A percentile compares a stretch with the other conserved stretches of the same genome.
Conservation (phyloP, 2,113 vertebrate genomes). For the Calyptommatus sinebrachiatus region DNA sequence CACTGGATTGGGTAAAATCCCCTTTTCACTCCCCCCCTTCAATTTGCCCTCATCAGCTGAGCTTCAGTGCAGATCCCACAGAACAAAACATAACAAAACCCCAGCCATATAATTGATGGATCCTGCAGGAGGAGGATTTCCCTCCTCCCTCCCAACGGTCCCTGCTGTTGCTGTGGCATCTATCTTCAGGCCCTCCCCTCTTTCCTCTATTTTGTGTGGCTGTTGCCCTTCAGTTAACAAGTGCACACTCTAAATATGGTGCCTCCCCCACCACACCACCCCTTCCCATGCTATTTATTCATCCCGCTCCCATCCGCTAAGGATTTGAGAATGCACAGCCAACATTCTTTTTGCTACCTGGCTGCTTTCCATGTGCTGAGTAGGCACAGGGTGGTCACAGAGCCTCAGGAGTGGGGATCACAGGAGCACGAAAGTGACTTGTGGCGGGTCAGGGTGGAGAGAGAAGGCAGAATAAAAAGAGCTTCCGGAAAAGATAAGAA, state of each 20-base stretch:
- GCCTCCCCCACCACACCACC: neutral
- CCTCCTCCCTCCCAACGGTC: conserved; percentile 17
- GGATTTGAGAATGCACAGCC: neutral
- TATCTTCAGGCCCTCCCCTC: conserved; percentile 21
- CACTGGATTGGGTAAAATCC: conserved; percentile 78
- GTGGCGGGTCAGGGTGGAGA: conserved; percentile 21
- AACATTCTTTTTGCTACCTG: conserved; percentile 32
- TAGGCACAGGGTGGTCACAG: neutral
- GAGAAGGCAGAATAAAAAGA: conserved; percentile 44
- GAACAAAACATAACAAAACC: conserved; percentile 45
- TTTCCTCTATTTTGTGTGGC: conserved; percentile 1
- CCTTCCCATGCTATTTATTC: conserved; percentile 37
- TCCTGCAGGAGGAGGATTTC: conserved; percentile 33
- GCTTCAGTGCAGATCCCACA: conserved; percentile 54
- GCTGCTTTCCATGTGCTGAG: conserved; percentile 28
- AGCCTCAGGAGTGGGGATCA: neutral
- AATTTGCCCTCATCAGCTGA: conserved; percentile 53
- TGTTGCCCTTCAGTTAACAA: conserved; percentile 52
- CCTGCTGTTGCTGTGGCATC: conserved; percentile 31
- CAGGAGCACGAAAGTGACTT: conserved; percentile 14
- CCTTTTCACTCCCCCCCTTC: conserved; percentile 57
- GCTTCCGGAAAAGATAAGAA: conserved; percentile 35
- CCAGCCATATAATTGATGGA: conserved; percentile 58
- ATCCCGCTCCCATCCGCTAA: conserved; percentile 45
- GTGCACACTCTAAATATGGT: conserved; percentile 42